Conservation (phyloP, 2,888 invertebrate species). For the Microplitis deprimator region DNA sequence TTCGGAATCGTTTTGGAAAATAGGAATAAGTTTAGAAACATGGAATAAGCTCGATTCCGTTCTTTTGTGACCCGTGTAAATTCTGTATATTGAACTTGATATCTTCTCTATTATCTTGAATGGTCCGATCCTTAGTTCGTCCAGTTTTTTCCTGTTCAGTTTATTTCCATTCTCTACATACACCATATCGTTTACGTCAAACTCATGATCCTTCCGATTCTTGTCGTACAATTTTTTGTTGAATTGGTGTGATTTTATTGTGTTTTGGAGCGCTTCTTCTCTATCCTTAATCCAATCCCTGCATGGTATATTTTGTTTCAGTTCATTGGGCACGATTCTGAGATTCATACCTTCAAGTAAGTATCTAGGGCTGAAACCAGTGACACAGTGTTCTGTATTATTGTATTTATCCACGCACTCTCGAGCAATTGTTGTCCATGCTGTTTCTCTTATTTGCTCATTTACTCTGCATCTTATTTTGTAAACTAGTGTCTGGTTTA, state of each 20-base stretch:
- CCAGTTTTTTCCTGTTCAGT: too few relatives aligned
- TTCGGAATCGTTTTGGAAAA: too few relatives aligned
- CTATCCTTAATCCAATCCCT: conserved; percentile 47
- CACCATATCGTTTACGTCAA: too few relatives aligned
- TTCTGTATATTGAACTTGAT: too few relatives aligned
- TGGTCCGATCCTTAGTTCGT: too few relatives aligned
- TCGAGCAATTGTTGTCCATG: conserved; percentile 56
- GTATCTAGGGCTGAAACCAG: conserved; percentile 51
- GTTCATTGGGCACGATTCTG: conserved; percentile 46
- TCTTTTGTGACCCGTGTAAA: too few relatives aligned
- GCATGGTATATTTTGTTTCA: conserved; percentile 44
- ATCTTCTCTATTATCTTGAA: too few relatives aligned
- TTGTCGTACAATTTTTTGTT: too few relatives aligned
- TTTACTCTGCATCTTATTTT: conserved; percentile 56
- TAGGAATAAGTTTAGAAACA: too few relatives aligned
- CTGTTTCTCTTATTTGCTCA: conserved; percentile 46
- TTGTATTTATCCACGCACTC: conserved; percentile 56
- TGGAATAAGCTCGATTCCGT: too few relatives aligned
- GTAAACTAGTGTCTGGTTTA: conserved; percentile 55
- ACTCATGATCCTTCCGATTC: too few relatives aligned
- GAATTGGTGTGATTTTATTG: conserved; percentile 53
- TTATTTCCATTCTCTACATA: too few relatives aligned
- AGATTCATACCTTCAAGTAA: conserved; percentile 53
- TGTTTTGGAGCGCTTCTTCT: conserved; percentile 52
- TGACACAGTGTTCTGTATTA: conserved; percentile 52